Conservation (phyloP, 1,140 invertebrate species). For the Trachymyrmex septentrionalis region DNA sequence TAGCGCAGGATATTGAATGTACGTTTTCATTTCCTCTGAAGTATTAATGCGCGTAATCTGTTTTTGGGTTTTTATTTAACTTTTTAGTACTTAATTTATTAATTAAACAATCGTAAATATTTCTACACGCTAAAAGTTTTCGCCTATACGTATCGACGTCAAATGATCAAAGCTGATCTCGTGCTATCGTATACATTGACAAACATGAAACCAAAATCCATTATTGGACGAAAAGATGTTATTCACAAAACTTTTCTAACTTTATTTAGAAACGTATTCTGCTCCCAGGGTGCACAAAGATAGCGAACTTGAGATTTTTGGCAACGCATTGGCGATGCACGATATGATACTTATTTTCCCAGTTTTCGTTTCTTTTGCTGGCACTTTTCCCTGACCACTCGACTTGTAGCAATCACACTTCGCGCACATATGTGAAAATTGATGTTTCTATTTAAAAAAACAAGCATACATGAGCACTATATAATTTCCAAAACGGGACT, state of each 20-base stretch:
- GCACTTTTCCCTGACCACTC: slow-evolving; percentile 72
- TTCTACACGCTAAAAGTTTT: background rate
- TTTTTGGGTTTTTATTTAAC: slow-evolving; percentile 35
- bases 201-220: slow-evolving; percentile 41
- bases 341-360: slow-evolving; percentile 66
- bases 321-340: slow-evolving; percentile 53
- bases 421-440: slow-evolving; percentile 35
- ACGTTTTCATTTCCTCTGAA: slow-evolving; percentile 41
- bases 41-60: slow-evolving; percentile 31
- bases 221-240: slow-evolving; percentile 21
- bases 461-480: slow-evolving; percentile 35
- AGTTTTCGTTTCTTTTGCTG: slow-evolving; percentile 67
- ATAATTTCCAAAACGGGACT: background rate
- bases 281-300: background rate
- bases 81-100: slow-evolving; percentile 41
- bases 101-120: slow-evolving; percentile 32
- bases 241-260: slow-evolving; percentile 29
- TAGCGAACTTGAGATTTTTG: slow-evolving; percentile 73
- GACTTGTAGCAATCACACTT: slow-evolving; percentile 61
- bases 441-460: slow-evolving; percentile 53
- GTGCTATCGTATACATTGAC: background rate
- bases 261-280: slow-evolving; percentile 60
- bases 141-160: background rate
- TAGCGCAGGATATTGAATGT: slow-evolving; percentile 44
- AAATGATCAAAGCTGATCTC: background rate